Conservation (phyloP, 92 coral and sea anemone species). For the Epizoanthus ramosus region DNA sequence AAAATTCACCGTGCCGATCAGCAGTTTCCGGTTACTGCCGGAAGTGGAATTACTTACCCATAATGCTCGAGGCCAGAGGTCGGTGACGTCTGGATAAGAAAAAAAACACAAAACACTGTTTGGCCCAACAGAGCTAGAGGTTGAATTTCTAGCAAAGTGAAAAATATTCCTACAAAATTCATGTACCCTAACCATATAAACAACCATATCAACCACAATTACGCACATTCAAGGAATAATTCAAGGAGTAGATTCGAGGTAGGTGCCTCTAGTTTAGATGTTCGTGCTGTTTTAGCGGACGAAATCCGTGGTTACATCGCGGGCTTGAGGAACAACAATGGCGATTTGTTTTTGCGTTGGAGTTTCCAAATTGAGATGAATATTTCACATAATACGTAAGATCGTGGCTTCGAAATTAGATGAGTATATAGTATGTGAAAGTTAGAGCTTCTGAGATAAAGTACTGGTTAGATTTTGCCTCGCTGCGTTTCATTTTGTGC, state of each 20-base stretch:
- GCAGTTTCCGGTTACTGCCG: slow-evolving; percentile 48
- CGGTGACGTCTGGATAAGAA: slow-evolving; percentile 74
- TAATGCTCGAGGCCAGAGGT: slow-evolving; percentile 55
- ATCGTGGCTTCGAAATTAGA: not conserved
- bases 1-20: no score
- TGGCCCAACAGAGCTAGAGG: slow-evolving; percentile 55
- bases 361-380: not conserved
- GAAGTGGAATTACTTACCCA: slow-evolving; percentile 54
- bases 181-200: slow-evolving; percentile 95
- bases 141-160: slow-evolving; percentile 49
- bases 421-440: slow-evolving; percentile 1
- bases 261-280: slow-evolving; percentile 42
- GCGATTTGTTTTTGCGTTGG: slow-evolving; percentile 58
- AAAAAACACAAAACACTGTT: slow-evolving; percentile 56
- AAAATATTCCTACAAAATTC: slow-evolving; percentile 74
- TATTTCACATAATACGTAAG: not conserved
- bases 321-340: slow-evolving; percentile 40
- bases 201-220: slow-evolving; percentile 78
- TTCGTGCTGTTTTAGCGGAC: slow-evolving; percentile 40
- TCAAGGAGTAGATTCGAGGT: slow-evolving; percentile 99
- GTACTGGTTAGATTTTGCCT: not conserved
- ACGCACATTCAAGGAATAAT: slow-evolving; percentile 85
- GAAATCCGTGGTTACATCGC: slow-evolving; percentile 42
- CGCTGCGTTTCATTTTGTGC: slow-evolving; percentile 20
- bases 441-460: slow-evolving; percentile 19